phyloP scores from a whole-genome alignment of 2,113 vertebrate species.

The Barnardius zonarius region DNA sequence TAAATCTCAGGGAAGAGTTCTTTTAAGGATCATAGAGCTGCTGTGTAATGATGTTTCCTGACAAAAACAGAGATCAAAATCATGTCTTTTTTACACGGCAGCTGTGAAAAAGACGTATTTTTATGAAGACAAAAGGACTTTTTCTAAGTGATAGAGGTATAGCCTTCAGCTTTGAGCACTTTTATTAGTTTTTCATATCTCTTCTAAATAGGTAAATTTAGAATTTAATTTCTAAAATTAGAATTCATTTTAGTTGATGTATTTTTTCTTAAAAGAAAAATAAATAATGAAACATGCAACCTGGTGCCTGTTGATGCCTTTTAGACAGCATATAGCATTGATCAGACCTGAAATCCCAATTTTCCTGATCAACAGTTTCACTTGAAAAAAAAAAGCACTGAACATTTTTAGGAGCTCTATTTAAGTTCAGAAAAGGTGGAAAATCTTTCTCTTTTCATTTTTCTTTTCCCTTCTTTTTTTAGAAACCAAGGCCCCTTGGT shows the following conservation, averaged over 20 bases:
- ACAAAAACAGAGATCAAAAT: background rate
- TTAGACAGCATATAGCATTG: background rate
- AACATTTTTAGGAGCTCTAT: background rate
- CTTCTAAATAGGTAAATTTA: background rate
- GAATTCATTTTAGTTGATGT: background rate
- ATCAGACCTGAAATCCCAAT: background rate
- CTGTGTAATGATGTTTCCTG: background rate
- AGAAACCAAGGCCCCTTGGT: rapidly evolving
- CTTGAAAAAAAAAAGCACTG: background rate
- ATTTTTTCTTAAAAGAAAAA: background rate
- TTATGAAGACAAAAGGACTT: background rate
- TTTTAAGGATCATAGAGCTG: background rate
- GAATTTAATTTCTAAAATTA: background rate
- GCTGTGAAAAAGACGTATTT: background rate
- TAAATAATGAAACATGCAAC: background rate
- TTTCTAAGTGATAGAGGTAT: background rate
- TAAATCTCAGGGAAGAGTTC: background rate
- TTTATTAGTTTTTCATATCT: background rate
- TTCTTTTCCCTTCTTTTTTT: background rate
- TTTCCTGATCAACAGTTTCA: background rate
- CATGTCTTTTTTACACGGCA: background rate
- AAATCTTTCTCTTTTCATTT: background rate
- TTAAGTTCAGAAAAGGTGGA: background rate
- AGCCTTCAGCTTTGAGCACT: background rate
- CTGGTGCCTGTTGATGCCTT: background rate